Base-by-base conservation (phyloP, 2,888 invertebrate genomes). In the Alloplasta piceator region DNA sequence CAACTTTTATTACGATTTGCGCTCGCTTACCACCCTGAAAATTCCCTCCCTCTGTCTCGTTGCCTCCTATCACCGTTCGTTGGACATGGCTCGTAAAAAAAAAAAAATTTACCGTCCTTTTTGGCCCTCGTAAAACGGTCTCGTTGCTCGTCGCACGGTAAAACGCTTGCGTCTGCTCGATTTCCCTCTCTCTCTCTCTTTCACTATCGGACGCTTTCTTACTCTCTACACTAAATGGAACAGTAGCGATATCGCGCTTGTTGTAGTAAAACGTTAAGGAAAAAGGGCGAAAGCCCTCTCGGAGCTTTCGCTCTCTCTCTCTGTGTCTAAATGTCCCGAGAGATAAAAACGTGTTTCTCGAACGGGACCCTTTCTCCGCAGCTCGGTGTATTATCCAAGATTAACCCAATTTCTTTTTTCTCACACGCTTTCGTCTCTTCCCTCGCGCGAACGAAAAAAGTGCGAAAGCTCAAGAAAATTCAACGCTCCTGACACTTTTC, bases 71-170 rank as follows among this genome's bases (percentile, higher is more conserved):
- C 14, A 16, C 36, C 14, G 41, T 52, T 39, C 50, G 50, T 41
- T n/a, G 61, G 48, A 48, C 39, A 41, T 66, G 60, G 46, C 56
- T 52, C 12, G 36, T 70, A 67, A 75, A 79, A 82, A 55, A 61
- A 67, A 3, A 26, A 76, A 76, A 61, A 55, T 82, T 79, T 72
- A 82, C 72, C 79, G 56, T 70, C 73, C 79, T 72, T 75, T 26
- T 36, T 48, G 75, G 43, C 55, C 60, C 56, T 80, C 79, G 68
- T 77, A 78, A 76, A 77, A 26, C 80, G 60, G 39, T 43, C 56
- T 66, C 67, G 61, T 68, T 63, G 66, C 63, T 77, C 73, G 68
- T 80, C 80, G 58, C 67, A 72, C 66, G 46, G 64, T 52, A 55
- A 76, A 72, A 67, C 41, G 41, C 58, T 58, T n/a, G n/a, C 63